Evolutionary conservation across 2,888 invertebrate species (phyloP).

Genomic region (Stenichneumon culpator): DNA sequence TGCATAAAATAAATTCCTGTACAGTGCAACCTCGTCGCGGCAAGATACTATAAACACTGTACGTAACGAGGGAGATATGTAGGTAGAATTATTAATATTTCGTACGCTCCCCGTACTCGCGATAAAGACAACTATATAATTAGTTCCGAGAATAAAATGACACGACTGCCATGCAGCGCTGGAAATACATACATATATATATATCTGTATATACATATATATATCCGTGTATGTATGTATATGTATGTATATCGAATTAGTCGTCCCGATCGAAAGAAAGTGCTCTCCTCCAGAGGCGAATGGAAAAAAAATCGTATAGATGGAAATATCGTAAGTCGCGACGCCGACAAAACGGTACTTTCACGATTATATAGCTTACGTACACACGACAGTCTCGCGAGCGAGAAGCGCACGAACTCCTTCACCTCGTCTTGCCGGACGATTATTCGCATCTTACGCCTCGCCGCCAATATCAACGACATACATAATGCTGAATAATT

Average conservation of each 20-base stretch:
- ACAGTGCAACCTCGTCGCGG: neutral
- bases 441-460: conserved; percentile 35
- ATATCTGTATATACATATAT: neutral
- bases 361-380: conserved; percentile 38
- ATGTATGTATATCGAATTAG: conserved; percentile 8
- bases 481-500: conserved; percentile 59
- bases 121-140: neutral
- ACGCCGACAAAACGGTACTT: conserved; percentile 47
- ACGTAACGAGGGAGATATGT: conserved; percentile 13
- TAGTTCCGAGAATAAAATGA: conserved; percentile 20
- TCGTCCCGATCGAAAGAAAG: conserved; percentile 39
- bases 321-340: conserved; percentile 2
- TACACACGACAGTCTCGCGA: conserved; percentile 14
- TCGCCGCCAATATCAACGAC: conserved; percentile 17
- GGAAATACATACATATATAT: neutral
- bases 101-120: neutral
- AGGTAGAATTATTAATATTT: conserved; percentile 19
- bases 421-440: conserved; percentile 17
- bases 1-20: neutral
- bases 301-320: neutral
- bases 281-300: neutral
- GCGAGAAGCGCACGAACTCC: conserved; percentile 16
- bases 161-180: neutral
- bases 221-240: neutral
- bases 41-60: neutral